Conservation (phyloP, 2,113 vertebrate species). For the Blennius ocellaris region DNA sequence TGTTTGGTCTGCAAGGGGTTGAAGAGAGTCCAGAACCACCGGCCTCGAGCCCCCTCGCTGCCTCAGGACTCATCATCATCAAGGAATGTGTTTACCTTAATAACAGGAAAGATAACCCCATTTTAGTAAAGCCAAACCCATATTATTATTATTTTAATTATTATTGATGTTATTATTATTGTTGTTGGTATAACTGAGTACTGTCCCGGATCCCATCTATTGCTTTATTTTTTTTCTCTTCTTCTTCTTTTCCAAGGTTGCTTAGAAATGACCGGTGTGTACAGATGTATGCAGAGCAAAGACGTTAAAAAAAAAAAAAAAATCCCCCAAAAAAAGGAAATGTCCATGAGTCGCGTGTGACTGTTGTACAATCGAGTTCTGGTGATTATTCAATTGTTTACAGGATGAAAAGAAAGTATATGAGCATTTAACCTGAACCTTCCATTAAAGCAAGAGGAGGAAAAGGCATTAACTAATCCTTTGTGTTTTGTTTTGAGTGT, state of each 20-base stretch:
- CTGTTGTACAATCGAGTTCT: conserved; percentile 91
- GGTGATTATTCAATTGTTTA: conserved; percentile 86
- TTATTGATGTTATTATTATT: conserved; percentile 75
- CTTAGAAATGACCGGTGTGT: conserved; percentile 79
- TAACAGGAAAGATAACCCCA: conserved; percentile 59
- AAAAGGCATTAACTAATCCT: conserved; percentile 79
- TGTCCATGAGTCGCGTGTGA: conserved; percentile 74
- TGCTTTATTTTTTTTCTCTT: conserved; percentile 60
- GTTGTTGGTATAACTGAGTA: conserved; percentile 67
- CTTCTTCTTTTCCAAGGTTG: conserved; percentile 63
- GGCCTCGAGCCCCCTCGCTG: conserved; percentile 67
- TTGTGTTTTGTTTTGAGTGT: conserved; percentile 80
- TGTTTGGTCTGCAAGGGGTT: conserved; percentile 39
- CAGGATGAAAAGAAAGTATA: conserved; percentile 71
- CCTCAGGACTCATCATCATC: conserved; percentile 69
- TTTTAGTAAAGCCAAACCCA: conserved; percentile 88
- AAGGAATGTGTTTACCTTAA: conserved; percentile 84
- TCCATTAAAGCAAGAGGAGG: conserved; percentile 83
- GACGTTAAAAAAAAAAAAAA: conserved; percentile 1
- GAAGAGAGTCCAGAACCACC: conserved; percentile 64
- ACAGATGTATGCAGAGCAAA: conserved; percentile 83
- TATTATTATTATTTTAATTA: conserved; percentile 78
- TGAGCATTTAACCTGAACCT: conserved; percentile 58
- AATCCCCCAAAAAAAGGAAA: not conserved
- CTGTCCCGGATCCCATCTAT: conserved; percentile 33